Percentiles rank a stretch among this genome's conserved stretches.
These are phyloP conservation scores for Trypoxylon attenuatum DNA, from an alignment of 2,888 invertebrate species.

Conservation along the genomic window DNA sequence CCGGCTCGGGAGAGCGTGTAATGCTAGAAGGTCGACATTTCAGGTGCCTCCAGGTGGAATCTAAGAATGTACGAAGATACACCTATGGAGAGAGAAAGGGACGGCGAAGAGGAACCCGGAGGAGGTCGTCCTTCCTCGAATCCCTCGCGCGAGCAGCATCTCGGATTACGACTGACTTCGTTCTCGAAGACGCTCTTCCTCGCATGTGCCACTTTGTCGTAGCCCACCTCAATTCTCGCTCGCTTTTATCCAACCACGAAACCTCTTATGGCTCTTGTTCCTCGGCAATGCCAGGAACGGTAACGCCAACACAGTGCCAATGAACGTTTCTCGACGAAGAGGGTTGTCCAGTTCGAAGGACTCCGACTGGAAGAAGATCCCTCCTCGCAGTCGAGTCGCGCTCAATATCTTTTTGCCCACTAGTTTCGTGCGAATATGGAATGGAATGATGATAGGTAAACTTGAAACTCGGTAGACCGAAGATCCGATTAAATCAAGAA, in stretches of 20 bases:
- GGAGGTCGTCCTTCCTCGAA: slow-evolving; percentile 30
- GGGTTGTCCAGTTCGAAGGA: too few species aligned
- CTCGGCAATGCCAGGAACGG: too few species aligned
- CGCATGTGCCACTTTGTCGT: not conserved
- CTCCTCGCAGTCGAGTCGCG: too few species aligned
- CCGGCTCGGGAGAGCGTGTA: slow-evolving; percentile 36
- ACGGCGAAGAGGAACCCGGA: not conserved
- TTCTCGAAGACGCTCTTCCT: slow-evolving; percentile 10
- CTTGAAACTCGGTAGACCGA: too few species aligned
- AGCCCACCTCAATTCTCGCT: not conserved
- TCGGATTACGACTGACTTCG: slow-evolving; percentile 38
- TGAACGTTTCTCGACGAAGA: too few species aligned
- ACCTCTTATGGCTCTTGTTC: not conserved
- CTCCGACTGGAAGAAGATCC: too few species aligned
- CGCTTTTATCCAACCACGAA: not conserved
- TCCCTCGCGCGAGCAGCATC: slow-evolving; percentile 32
- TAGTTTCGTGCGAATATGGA: too few species aligned
- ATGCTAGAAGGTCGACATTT: slow-evolving; percentile 46
- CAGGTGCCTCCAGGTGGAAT: slow-evolving; percentile 22
- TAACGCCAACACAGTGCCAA: too few species aligned
- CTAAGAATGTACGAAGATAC: slow-evolving; percentile 16
- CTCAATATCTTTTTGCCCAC: too few species aligned
- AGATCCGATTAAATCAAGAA: too few species aligned
- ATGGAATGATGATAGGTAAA: too few species aligned
- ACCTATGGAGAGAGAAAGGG: not conserved